Evolutionary conservation across 2,113 vertebrate species (phyloP).

Genomic region (Pyrgilauda ruficollis): DNA sequence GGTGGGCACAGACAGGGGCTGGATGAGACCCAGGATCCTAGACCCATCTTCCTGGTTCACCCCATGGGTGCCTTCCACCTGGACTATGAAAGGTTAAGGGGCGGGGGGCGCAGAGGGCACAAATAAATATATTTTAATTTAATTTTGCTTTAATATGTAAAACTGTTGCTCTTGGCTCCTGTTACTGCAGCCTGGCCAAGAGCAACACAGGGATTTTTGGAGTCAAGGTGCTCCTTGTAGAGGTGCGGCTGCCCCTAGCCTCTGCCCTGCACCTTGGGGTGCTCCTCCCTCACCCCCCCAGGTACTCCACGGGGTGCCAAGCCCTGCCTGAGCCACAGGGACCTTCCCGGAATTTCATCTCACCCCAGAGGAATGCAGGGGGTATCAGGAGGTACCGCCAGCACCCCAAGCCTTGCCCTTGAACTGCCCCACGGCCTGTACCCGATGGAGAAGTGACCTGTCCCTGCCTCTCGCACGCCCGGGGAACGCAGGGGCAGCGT

Average conservation of each 20-base stretch:
- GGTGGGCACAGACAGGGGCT: fast-evolving
- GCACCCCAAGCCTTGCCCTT: neutral
- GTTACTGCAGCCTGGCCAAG: neutral
- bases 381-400: too few species aligned
- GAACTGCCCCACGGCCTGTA: fast-evolving
- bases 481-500: fast-evolving
- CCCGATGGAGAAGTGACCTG: neutral
- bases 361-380: fast-evolving
- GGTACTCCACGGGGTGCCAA: neutral
- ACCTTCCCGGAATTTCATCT: neutral
- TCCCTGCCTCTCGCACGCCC: fast-evolving
- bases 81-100: neutral
- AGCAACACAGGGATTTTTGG: neutral
- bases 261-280: neutral
- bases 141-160: conserved; percentile 62
- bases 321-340: neutral
- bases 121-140: conserved; percentile 57
- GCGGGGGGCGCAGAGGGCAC: fast-evolving
- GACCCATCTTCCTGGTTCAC: neutral
- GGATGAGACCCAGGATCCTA: fast-evolving
- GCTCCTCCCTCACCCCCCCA: neutral
- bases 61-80: neutral
- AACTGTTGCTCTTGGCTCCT: conserved; percentile 61
- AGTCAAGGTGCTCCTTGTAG: conserved; percentile 5
- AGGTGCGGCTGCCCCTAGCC: neutral